phyloP scores from a whole-genome alignment of 2,113 vertebrate species.

The Emydocephalus ijimae region DNA sequence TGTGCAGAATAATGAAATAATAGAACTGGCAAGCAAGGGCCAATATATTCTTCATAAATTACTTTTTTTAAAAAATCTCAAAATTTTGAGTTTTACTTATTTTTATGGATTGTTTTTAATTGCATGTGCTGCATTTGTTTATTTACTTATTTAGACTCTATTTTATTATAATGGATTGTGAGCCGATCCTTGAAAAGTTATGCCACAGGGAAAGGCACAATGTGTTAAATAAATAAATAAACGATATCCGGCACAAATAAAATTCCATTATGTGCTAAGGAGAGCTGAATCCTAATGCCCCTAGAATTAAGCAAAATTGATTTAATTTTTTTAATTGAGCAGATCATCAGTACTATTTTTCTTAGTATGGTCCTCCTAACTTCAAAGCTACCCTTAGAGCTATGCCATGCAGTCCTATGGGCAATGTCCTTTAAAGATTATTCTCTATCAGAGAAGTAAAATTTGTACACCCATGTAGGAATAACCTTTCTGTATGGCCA shows the following conservation, averaged over 20 bases:
- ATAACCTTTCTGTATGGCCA: not conserved
- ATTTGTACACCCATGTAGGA: too few relatives aligned
- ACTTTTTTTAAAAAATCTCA: not conserved
- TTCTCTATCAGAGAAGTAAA: not conserved
- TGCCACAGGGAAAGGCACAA: not conserved
- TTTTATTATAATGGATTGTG: not conserved
- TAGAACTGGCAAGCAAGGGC: not conserved
- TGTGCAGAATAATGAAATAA: not conserved
- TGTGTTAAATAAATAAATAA: not conserved
- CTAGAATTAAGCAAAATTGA: not conserved
- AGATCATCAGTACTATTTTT: not conserved
- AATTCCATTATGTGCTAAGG: not conserved
- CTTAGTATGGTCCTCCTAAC: not conserved
- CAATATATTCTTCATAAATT: not conserved
- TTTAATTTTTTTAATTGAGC: not conserved
- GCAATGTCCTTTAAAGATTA: not conserved
- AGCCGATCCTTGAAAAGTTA: not conserved
- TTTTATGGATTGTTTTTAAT: not conserved
- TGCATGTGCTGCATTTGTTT: not conserved
- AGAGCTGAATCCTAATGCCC: not conserved
- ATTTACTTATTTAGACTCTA: not conserved
- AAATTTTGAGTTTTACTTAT: not conserved
- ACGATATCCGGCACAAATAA: not conserved
- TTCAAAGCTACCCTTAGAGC: not conserved
- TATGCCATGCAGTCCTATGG: not conserved